A percentile compares a stretch with the other conserved stretches of the same genome.
Evolutionary conservation across 2,113 vertebrate genomes (phyloP).

Genomic region (Hemiscyllium ocellatum): DNA sequence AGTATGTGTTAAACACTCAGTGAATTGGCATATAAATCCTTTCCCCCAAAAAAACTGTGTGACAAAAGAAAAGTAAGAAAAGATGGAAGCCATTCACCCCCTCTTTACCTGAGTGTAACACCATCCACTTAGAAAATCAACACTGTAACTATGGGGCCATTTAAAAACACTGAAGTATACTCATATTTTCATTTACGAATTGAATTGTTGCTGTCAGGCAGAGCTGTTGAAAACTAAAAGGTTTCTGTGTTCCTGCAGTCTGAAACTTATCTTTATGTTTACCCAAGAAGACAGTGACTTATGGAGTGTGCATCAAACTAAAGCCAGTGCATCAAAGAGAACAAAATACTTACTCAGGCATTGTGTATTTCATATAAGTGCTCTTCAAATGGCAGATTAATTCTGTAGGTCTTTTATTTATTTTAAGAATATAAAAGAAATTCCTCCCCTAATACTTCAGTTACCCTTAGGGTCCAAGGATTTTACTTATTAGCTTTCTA

Average conservation of each 20-base stretch:
- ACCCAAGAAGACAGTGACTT: constrained; percentile 44
- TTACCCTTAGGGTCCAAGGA: constrained; percentile 39
- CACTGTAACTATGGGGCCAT: not conserved
- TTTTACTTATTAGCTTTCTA: constrained; percentile 39
- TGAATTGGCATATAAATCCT: too few relatives aligned
- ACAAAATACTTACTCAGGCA: constrained; percentile 44
- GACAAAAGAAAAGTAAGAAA: too few relatives aligned
- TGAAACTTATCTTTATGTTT: constrained; percentile 47
- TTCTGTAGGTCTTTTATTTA: constrained; percentile 44
- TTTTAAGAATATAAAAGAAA: constrained; percentile 39
- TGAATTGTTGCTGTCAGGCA: constrained; percentile 36
- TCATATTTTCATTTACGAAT: constrained; percentile 14
- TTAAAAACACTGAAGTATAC: not conserved
- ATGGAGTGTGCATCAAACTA: constrained; percentile 44
- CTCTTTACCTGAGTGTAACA: too few relatives aligned
- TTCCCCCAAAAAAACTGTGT: too few relatives aligned
- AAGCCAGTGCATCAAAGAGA: constrained; percentile 45
- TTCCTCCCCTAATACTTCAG: constrained; percentile 39
- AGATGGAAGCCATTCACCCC: too few relatives aligned
- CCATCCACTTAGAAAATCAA: not conserved
- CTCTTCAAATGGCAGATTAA: constrained; percentile 40
- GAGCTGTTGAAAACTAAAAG: constrained; percentile 45
- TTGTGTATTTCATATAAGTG: constrained; percentile 42
- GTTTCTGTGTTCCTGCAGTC: constrained; percentile 47
- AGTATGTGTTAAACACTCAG: too few relatives aligned